Base-by-base conservation (phyloP, 2,888 invertebrate genomes). In the Pherbina coryleti region DNA sequence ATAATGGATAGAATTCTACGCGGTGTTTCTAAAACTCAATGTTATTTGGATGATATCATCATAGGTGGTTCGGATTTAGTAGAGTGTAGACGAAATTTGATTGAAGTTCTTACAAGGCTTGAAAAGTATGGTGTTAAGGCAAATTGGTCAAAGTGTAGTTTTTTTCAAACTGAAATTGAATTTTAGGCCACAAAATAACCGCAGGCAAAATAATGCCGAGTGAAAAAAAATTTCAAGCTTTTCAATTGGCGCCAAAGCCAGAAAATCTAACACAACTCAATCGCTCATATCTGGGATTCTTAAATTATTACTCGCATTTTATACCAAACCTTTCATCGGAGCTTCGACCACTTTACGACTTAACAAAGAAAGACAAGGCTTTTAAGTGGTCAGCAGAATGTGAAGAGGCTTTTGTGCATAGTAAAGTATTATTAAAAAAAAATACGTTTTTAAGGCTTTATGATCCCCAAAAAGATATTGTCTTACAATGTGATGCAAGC, bases 361-460 rank as follows among this genome's bases (percentile, higher is more conserved):
- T 78, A 17, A 22, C 49, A 4, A 73, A 49, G 31, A 81, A 79
- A 31, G 60, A 79, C 53, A 28, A 9, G 28, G 28, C 4, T 3
- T 70, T 70, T 53, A 19, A 53, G 3, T 70, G 53, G 53, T 11
- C 72, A 19, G 4, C n/a, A 8, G 17, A 70, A 53, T 8, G 17
- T n/a, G 44, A 73, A 28, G 9, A 73, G 25, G 28, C 76, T 60
- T 83, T 79, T 51, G n/a, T 77, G 60, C 19, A 28, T 25, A 25
- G 7, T 3, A 70, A 70, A 53, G 34, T 3, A 25, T 49, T 69
- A 44, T 22, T 69, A 44, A 31, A 31, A 25, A 19, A 53, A 11
- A 70, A 70, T 51, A 70, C 0, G 75, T 79, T 73, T 79, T 75
- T 34, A 80, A 31, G 5, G 78, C 79, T 78, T 80, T 82, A 55